These are phyloP conservation scores for Ibidorhyncha struthersii DNA, from an alignment of 2,113 vertebrate species.

Conservation along the genomic window DNA sequence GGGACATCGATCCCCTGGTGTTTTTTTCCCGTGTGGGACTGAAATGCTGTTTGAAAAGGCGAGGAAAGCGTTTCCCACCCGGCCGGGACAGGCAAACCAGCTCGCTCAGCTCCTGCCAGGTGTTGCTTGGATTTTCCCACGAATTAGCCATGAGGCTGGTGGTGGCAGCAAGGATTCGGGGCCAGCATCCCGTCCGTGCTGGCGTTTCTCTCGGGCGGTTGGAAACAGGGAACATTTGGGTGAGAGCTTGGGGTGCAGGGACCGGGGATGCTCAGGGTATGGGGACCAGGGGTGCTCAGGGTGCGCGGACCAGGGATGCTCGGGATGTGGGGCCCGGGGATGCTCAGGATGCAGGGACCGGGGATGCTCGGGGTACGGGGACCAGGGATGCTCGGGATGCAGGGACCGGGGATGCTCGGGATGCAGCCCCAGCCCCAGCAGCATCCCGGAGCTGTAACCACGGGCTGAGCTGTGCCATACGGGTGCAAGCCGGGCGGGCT, in stretches of 20 bases:
- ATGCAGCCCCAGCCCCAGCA: neutral
- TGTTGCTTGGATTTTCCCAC: neutral
- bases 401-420: neutral
- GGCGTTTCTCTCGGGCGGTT: neutral
- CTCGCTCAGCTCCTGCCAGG: neutral
- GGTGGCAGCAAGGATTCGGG: neutral
- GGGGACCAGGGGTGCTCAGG: neutral
- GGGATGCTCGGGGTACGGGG: neutral
- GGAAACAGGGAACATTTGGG: neutral
- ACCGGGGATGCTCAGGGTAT: neutral
- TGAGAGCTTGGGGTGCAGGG: neutral
- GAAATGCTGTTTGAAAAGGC: neutral
- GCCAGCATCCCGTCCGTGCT: neutral
- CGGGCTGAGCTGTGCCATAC: neutral
- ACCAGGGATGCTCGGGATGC: neutral
- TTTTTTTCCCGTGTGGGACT: neutral
- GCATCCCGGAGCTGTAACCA: neutral
- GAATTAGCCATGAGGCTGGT: neutral
- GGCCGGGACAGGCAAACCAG: neutral
- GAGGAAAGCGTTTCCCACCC: neutral
- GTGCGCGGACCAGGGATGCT: neutral
- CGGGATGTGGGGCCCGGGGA: neutral
- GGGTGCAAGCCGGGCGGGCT: rapidly evolving
- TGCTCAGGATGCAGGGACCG: neutral
- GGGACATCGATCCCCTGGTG: rapidly evolving